A percentile compares a stretch with the other conserved stretches of the same genome.
These are phyloP conservation scores for Acronicta psi DNA, from an alignment of 2,888 invertebrate genomes.

Conservation along the genomic window DNA sequence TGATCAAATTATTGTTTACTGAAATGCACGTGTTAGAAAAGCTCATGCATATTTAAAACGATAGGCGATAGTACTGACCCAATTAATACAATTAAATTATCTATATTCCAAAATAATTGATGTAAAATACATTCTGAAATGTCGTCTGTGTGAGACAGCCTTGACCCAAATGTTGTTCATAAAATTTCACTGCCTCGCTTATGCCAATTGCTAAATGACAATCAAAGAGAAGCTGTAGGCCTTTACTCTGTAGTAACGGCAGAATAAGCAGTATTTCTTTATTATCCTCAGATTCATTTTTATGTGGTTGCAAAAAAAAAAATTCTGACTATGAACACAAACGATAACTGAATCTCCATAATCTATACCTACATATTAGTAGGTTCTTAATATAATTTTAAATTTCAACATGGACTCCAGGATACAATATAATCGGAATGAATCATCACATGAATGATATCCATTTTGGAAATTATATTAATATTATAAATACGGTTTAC, in stretches of 20 bases:
- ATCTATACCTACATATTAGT: conserved; percentile 7
- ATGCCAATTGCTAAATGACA: conserved; percentile 78
- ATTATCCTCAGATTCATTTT: conserved; percentile 68
- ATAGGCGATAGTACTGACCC: conserved; percentile 37
- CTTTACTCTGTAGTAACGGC: conserved; percentile 68
- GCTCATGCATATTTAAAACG: conserved; percentile 40
- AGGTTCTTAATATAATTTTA: too few relatives aligned
- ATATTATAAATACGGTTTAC: conserved; percentile 6
- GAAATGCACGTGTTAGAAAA: conserved; percentile 8
- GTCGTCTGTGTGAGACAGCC: conserved; percentile 65
- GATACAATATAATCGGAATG: neutral
- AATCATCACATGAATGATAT: conserved; percentile 7
- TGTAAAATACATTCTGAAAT: conserved; percentile 50
- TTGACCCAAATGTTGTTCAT: conserved; percentile 82
- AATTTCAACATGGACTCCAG: neutral
- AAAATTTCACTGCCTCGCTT: conserved; percentile 80
- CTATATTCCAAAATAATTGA: conserved; percentile 55
- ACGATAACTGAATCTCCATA: conserved; percentile 33
- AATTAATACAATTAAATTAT: conserved; percentile 44
- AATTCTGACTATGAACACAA: conserved; percentile 38
- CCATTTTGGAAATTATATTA: conserved; percentile 1
- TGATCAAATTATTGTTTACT: neutral
- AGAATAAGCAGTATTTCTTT: conserved; percentile 68
- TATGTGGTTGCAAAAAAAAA: conserved; percentile 66
- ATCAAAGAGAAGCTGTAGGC: conserved; percentile 78